Evolutionary conservation across 1,140 invertebrate species (phyloP).

Genomic region (Pseudomyrmex dendroicus): DNA sequence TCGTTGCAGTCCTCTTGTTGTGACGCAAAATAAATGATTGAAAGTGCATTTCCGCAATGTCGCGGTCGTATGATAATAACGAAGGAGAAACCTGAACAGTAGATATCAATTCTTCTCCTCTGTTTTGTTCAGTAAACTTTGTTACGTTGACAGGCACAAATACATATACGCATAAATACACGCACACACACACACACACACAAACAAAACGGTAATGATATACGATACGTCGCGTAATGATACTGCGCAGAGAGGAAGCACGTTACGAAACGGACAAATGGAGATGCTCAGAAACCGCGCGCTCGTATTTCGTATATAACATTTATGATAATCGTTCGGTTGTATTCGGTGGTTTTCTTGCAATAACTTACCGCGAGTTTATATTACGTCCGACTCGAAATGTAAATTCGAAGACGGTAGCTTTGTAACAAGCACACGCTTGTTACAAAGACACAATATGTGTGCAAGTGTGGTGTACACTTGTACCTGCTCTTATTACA

Average conservation of each 20-base stretch:
- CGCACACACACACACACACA: too few relatives aligned
- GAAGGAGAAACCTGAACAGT: background rate
- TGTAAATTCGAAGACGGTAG: too few relatives aligned
- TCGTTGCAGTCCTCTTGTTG: too few relatives aligned
- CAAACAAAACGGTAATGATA: slow-evolving; percentile 11
- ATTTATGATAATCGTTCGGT: slow-evolving; percentile 22
- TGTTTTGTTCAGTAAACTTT: slow-evolving; percentile 2
- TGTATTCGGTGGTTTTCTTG: slow-evolving; percentile 20
- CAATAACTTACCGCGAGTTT: slow-evolving; percentile 71
- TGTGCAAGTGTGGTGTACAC: too few relatives aligned
- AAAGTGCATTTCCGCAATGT: background rate
- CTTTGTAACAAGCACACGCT: too few relatives aligned
- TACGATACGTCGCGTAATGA: background rate
- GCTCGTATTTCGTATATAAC: slow-evolving; percentile 25
- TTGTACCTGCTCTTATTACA: too few relatives aligned
- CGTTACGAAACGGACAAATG: slow-evolving; percentile 45
- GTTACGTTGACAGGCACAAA: slow-evolving; percentile 3
- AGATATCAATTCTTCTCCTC: background rate
- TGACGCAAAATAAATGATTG: background rate
- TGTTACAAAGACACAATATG: too few relatives aligned
- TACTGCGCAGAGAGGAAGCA: background rate
- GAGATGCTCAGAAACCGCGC: slow-evolving; percentile 29
- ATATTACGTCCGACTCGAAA: too few relatives aligned
- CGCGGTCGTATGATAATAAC: too few relatives aligned
- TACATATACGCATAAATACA: too few relatives aligned